Evolutionary conservation across 2,888 invertebrate species (phyloP).

Genomic region (Hypena proboscidalis): DNA sequence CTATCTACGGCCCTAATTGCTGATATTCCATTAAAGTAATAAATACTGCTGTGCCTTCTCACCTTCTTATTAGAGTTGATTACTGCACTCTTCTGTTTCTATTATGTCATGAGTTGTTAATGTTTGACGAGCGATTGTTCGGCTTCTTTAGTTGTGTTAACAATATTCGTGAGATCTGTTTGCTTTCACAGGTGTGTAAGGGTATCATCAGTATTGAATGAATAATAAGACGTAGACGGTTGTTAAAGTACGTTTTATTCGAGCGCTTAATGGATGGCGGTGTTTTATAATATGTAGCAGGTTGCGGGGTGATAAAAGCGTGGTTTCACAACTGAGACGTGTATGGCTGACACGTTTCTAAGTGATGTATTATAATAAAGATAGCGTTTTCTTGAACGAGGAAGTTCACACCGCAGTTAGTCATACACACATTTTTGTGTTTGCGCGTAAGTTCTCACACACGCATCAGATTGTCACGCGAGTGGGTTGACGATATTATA

Average conservation of each 20-base stretch:
- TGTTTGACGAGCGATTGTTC: slow-evolving; percentile 69
- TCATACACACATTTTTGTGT: slow-evolving; percentile 61
- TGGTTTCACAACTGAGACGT: slow-evolving; percentile 19
- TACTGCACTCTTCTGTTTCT: slow-evolving; percentile 76
- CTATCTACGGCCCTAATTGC: slow-evolving; percentile 80
- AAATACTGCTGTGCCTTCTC: slow-evolving; percentile 78
- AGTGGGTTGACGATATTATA: slow-evolving; percentile 60
- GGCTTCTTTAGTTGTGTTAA: slow-evolving; percentile 61
- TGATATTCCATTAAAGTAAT: slow-evolving; percentile 84
- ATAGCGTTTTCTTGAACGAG: slow-evolving; percentile 38
- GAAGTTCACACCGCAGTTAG: slow-evolving; percentile 64
- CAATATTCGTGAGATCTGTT: slow-evolving; percentile 66
- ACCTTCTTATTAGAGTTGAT: slow-evolving; percentile 79
- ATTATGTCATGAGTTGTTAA: slow-evolving; percentile 75
- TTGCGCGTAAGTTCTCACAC: slow-evolving; percentile 73
- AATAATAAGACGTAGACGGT: slow-evolving; percentile 53
- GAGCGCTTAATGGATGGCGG: slow-evolving; percentile 45
- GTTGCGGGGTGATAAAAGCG: slow-evolving; percentile 35
- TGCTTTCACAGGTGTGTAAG: slow-evolving; percentile 59
- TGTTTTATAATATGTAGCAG: slow-evolving; percentile 42
- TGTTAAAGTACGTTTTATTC: slow-evolving; percentile 50
- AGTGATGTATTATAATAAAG: slow-evolving; percentile 35
- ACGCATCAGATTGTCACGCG: slow-evolving; percentile 70
- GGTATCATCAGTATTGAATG: slow-evolving; percentile 59
- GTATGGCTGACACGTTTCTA: slow-evolving; percentile 32